Evolutionary conservation across 2,113 vertebrate genomes (phyloP).

Genomic region (Bungarus multicinctus): DNA sequence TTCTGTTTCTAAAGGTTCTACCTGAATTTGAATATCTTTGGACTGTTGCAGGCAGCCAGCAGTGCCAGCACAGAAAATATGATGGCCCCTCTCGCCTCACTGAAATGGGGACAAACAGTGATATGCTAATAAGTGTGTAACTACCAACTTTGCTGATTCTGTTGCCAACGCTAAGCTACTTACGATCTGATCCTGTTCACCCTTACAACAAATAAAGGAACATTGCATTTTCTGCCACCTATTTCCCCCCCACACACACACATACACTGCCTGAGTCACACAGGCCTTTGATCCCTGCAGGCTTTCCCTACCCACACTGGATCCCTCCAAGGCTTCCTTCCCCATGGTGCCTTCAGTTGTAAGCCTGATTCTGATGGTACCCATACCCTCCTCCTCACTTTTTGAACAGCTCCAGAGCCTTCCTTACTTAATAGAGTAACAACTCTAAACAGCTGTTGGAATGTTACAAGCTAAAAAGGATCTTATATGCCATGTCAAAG

Average conservation of each 20-base stretch:
- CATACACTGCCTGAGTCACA: too few species aligned
- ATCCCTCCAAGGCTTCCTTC: too few species aligned
- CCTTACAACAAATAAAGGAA: too few species aligned
- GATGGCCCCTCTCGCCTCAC: neutral
- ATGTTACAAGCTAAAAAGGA: neutral
- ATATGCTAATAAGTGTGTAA: neutral
- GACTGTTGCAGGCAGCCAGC: neutral
- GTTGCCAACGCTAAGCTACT: neutral
- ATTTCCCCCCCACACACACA: too few species aligned
- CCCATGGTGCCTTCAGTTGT: too few species aligned
- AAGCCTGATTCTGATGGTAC: too few species aligned
- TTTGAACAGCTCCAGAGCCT: too few species aligned
- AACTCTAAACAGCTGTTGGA: neutral
- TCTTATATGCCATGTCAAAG: neutral
- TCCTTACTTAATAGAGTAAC: neutral
- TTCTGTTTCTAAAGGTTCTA: neutral
- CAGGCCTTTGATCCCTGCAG: too few species aligned
- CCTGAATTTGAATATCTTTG: neutral
- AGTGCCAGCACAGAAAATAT: neutral
- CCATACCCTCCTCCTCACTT: too few species aligned
- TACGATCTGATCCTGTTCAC: too few species aligned
- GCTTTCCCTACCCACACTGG: too few species aligned
- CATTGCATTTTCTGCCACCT: too few species aligned
- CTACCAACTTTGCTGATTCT: neutral
- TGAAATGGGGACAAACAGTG: neutral